Evolutionary conservation across 2,797 vertebrate genomes (phyloP).

Genomic region (Cirrhinus molitorella): DNA sequence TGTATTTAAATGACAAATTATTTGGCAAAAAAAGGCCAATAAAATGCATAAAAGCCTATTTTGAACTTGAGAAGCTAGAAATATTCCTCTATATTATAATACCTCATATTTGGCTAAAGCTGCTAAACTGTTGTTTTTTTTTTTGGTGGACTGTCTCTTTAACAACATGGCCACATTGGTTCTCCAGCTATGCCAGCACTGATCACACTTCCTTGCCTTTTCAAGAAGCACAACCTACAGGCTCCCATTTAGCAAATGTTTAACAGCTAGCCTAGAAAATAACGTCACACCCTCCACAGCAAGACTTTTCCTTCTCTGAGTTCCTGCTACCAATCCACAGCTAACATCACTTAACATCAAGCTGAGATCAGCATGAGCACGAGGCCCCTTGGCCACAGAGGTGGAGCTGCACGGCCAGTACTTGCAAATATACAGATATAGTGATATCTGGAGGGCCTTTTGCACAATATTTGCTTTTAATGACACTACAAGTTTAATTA

Average conservation of each 20-base stretch:
- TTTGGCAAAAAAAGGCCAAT: too few species aligned
- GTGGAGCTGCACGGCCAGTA: not conserved
- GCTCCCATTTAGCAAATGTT: constrained; percentile 19
- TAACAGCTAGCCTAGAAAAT: constrained; percentile 44
- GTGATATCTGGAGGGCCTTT: not conserved
- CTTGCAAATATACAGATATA: not conserved
- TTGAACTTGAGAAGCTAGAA: not conserved
- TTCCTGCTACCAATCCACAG: not conserved
- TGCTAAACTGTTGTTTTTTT: not conserved
- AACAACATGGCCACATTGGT: not conserved
- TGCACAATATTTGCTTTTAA: not conserved
- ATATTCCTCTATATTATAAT: not conserved
- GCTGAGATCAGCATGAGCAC: not conserved
- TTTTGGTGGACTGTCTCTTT: not conserved
- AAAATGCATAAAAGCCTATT: not conserved
- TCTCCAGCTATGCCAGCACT: not conserved
- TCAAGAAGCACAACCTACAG: not conserved
- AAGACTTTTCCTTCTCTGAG: not conserved
- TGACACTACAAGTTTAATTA: not conserved
- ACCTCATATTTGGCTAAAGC: not conserved
- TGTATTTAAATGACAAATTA: too few species aligned
- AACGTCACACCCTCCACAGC: not conserved
- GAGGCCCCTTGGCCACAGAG: not conserved
- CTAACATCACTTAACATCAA: not conserved
- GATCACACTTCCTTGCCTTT: not conserved